These are phyloP conservation scores for Lagenorhynchus albirostris DNA, from an alignment of 2,113 vertebrate genomes.

Conservation along the genomic window DNA sequence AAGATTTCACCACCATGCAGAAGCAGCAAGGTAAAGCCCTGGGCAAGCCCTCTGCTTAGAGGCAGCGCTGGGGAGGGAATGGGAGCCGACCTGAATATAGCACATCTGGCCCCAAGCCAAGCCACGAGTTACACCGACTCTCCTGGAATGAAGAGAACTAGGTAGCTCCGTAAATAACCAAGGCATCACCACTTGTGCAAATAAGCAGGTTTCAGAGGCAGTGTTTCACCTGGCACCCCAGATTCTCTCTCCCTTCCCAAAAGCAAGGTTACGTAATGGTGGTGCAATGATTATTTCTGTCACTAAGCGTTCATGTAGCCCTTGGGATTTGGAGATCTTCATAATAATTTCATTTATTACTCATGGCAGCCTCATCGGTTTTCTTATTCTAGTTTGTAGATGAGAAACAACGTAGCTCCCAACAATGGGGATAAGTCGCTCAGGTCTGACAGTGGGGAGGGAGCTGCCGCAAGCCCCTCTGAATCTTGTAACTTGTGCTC, in stretches of 20 bases:
- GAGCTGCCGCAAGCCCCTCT: background rate
- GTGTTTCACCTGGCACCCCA: background rate
- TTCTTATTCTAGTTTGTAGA: background rate
- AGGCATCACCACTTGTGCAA: background rate
- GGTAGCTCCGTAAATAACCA: background rate
- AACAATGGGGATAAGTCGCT: background rate
- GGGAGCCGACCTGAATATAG: background rate
- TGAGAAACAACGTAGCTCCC: background rate
- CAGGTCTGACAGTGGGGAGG: background rate
- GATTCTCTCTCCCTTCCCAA: background rate
- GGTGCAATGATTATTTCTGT: background rate
- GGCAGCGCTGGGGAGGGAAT: background rate
- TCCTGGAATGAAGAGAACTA: background rate
- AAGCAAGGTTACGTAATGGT: background rate
- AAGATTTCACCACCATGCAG: conserved; percentile 99
- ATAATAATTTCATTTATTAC: background rate
- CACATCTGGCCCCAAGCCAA: rapidly evolving
- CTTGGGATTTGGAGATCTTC: background rate
- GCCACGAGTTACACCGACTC: background rate
- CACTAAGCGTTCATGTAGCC: background rate
- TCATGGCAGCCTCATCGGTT: background rate
- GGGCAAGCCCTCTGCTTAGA: background rate
- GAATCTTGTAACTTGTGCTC: background rate
- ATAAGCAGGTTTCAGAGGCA: background rate
- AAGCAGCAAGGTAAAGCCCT: conserved; percentile 94